Conservation (phyloP, 2,113 vertebrate genomes). For the Okapia johnstoni region DNA sequence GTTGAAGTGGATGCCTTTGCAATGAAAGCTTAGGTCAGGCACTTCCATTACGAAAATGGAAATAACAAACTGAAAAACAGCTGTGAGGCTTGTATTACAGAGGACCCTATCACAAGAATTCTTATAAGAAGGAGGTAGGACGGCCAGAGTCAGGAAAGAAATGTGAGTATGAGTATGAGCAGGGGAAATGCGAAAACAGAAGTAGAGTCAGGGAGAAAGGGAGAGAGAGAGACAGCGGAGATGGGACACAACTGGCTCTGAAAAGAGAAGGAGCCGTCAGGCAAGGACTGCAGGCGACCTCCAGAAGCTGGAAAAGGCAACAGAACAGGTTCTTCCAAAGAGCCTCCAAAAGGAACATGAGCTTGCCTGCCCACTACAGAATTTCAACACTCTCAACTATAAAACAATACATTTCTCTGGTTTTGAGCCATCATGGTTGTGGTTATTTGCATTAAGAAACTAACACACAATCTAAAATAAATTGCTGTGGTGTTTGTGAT, state of each 20-base stretch:
- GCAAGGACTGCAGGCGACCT: fast-evolving
- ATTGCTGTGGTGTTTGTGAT: neutral
- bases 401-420: neutral
- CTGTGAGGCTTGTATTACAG: neutral
- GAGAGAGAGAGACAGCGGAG: neutral
- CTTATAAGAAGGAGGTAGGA: neutral
- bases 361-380: fast-evolving
- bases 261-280: neutral
- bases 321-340: fast-evolving
- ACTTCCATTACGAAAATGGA: neutral
- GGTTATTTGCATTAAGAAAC: neutral
- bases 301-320: no score
- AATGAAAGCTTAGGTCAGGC: neutral
- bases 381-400: neutral
- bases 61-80: neutral
- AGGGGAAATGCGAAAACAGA: neutral
- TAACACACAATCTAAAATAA: neutral
- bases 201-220: no score
- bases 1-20: no score
- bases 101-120: neutral
- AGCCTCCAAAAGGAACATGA: fast-evolving
- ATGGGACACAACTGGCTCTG: neutral
- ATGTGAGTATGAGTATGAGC: neutral
- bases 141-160: neutral
- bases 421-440: neutral